Evolutionary conservation across 2,888 invertebrate species (phyloP).

Genomic region (Tetragonula carbonaria): DNA sequence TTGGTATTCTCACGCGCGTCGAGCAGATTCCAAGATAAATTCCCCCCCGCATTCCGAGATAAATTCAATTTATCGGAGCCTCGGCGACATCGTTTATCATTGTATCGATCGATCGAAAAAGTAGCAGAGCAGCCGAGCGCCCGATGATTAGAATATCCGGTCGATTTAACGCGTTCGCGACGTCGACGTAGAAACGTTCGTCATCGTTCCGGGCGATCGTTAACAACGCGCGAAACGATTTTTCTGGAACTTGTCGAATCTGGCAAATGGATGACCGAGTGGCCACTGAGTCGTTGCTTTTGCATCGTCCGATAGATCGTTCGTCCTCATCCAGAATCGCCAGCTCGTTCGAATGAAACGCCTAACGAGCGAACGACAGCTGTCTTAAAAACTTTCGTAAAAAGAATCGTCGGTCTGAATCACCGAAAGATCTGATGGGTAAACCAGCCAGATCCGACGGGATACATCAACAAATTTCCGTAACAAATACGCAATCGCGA

Average conservation of each 20-base stretch:
- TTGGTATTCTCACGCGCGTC: slow-evolving; percentile 27
- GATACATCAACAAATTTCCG: background rate
- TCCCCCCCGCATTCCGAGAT: slow-evolving; percentile 29
- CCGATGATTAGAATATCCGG: slow-evolving; percentile 33
- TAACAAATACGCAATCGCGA: background rate
- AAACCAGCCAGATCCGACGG: background rate
- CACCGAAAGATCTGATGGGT: no score
- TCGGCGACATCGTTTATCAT: slow-evolving; percentile 30
- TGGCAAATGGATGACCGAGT: background rate
- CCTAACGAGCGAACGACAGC: no score
- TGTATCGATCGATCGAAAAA: slow-evolving; percentile 26
- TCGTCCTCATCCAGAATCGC: background rate
- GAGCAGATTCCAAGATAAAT: slow-evolving; percentile 26
- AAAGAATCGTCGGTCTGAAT: background rate
- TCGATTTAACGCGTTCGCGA: slow-evolving; percentile 24
- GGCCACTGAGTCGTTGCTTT: background rate
- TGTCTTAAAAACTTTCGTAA: background rate
- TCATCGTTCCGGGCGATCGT: background rate
- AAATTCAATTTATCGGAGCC: slow-evolving; percentile 30
- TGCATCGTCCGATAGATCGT: background rate
- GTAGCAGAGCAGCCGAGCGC: background rate
- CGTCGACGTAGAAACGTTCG: background rate
- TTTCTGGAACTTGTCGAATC: background rate
- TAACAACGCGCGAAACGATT: background rate
- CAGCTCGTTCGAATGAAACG: no score